Evolutionary conservation across 2,888 invertebrate species (phyloP), one percentile per base, ranked within the genome.

Genomic region (Lycophotia porphyrea): DNA sequence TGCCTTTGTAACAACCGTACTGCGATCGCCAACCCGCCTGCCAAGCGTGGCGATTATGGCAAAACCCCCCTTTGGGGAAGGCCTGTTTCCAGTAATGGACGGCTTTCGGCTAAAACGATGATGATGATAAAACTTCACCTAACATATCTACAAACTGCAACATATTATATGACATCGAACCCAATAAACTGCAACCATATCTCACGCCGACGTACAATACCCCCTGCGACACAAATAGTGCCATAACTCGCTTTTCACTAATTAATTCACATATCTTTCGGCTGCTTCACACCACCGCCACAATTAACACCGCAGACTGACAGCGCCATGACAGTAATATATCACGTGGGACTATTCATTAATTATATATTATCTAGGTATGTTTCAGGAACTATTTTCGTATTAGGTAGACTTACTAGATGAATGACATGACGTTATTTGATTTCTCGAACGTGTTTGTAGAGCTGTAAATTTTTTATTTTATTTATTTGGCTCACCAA

Each of bases 261-360:
- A 87, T 87, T 85, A 87, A 88, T 88, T 78, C 81, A 71, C 74
- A 75, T 85, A 81, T 84, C 85, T 76, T 85, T 84, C 80, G 77
- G 36, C 64, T 47, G 80, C 61, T 82, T 74, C 83, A 74, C 83
- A 82, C 82, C 49, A 71, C 74, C 76, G 74, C 74, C 77, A 88
- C 86, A 85, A 88, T 85, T 77, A 83, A 87, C 85, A 80, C 88
- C 88, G 63, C 80, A 55, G 52, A 63, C 73, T 85, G 88, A 85
- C 88, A 81, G 84, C 76, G 65, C 61, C 64, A 58, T 84, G 87
- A 88, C 87, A 87, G 79, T 85, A 85, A 87, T 87, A 85, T 88
- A 87, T 87, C 80, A 81, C 87, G n/a, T 11, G 58, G 39, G 72
- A 79, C 79, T 84, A 86, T 88, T 84, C 71, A 85, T 84, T 84